Conservation (phyloP, 2,113 vertebrate genomes). For the Oncorhynchus gorbuscha region DNA sequence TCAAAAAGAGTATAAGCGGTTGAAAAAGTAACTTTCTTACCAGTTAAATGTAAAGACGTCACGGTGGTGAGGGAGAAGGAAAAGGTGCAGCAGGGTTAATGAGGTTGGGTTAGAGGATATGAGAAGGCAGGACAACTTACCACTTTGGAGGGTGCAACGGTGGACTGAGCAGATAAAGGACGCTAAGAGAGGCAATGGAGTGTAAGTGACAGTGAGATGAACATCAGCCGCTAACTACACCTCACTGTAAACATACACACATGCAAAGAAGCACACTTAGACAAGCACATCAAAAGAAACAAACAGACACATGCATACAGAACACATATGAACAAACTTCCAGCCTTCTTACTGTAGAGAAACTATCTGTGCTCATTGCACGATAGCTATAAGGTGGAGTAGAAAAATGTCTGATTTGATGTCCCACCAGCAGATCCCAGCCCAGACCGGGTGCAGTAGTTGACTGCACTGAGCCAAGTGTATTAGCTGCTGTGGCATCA, state of each 20-base stretch:
- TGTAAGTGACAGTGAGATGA: constrained; percentile 36
- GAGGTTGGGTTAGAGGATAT: constrained; percentile 34
- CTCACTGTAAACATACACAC: background rate
- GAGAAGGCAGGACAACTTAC: constrained; percentile 57
- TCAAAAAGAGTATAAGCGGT: constrained; percentile 19
- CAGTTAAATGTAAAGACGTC: constrained; percentile 35
- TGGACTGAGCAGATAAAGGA: constrained; percentile 67
- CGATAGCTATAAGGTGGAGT: constrained; percentile 49
- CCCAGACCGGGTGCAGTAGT: constrained; percentile 58
- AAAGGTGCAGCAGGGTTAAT: constrained; percentile 46
- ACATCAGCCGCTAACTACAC: constrained; percentile 10
- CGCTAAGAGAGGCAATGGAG: constrained; percentile 64
- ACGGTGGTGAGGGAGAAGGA: constrained; percentile 16
- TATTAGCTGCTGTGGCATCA: constrained; percentile 56
- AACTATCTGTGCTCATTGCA: constrained; percentile 39
- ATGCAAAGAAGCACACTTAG: constrained; percentile 8
- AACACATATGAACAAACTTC: background rate
- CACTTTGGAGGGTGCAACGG: constrained; percentile 60
- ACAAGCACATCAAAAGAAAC: constrained; percentile 17
- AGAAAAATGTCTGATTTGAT: constrained; percentile 58
- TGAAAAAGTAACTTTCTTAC: constrained; percentile 45
- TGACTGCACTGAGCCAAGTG: constrained; percentile 47
- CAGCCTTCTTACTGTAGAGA: constrained; percentile 25
- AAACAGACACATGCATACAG: constrained; percentile 21
- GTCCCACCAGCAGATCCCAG: constrained; percentile 39